phyloP scores from a whole-genome alignment of 2,797 vertebrate genomes.

The Manis pentadactyla region DNA sequence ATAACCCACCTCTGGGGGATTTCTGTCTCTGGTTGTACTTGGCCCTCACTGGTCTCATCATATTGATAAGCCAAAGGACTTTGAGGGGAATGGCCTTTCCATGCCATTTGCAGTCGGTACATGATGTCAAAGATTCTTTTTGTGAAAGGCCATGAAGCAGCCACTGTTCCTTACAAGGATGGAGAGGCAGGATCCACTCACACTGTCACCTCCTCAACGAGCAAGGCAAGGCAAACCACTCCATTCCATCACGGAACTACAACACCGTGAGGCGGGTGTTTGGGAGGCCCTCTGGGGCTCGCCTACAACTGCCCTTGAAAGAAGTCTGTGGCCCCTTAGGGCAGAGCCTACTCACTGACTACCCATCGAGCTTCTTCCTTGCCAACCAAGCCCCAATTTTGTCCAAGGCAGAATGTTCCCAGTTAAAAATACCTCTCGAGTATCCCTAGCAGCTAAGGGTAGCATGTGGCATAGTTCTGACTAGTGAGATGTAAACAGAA shows the following conservation, averaged over 20 bases:
- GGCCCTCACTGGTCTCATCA: not conserved
- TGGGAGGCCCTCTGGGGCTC: not conserved
- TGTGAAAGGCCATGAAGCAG: not conserved
- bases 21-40: not conserved
- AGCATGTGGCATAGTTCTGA: not conserved
- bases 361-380: not conserved
- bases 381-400: not conserved
- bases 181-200: not conserved
- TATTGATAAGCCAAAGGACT: not conserved
- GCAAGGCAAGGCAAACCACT: not conserved
- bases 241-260: not conserved
- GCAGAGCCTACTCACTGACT: not conserved
- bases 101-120: not conserved
- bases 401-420: not conserved
- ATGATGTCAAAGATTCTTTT: not conserved
- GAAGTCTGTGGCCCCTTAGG: not conserved
- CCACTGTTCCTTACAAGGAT: not conserved
- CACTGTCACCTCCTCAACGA: not conserved
- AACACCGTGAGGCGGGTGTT: not conserved
- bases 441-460: not conserved
- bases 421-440: not conserved
- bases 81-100: not conserved
- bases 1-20: not conserved
- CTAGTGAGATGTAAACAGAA: not conserved
- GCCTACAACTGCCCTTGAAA: not conserved